Percentiles rank a stretch among this genome's conserved stretches.
Conservation (phyloP, 2,888 invertebrate genomes). For the Scaptomyza reducta region DNA sequence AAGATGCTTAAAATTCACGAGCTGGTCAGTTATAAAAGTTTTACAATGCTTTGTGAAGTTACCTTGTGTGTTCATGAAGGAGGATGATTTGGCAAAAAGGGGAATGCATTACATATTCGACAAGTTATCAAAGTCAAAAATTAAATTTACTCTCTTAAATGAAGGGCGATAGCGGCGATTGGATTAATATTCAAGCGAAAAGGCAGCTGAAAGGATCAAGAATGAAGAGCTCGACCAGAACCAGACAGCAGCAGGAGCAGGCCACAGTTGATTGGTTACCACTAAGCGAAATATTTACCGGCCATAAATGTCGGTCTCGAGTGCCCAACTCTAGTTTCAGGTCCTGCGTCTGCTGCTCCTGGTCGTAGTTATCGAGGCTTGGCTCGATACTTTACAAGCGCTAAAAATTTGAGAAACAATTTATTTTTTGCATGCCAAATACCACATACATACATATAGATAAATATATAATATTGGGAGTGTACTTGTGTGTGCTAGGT, state of each 20-base stretch:
- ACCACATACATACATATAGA: background rate
- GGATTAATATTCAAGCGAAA: conserved; percentile 25
- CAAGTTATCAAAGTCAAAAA: conserved; percentile 54
- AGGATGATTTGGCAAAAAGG: background rate
- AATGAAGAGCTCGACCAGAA: background rate
- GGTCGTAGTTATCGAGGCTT: background rate
- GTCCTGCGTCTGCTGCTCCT: background rate
- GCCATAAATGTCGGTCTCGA: conserved; percentile 55
- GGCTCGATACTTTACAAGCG: conserved; percentile 35
- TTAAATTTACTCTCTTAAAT: conserved; percentile 45
- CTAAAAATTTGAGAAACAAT: conserved; percentile 39
- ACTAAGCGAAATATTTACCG: conserved; percentile 64
- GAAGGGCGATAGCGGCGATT: conserved; percentile 6
- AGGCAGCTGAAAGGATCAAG: background rate
- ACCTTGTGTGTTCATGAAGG: conserved; percentile 31
- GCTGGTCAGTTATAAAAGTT: conserved; percentile 56
- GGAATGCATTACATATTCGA: conserved; percentile 35
- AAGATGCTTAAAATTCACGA: conserved; percentile 56
- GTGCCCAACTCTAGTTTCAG: background rate
- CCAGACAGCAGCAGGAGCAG: conserved; percentile 30
- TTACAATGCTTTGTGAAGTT: conserved; percentile 37
- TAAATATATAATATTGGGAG: conserved; percentile 7
- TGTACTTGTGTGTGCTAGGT: conserved; percentile 8
- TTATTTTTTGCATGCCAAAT: conserved; percentile 16
- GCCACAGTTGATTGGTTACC: conserved; percentile 78